phyloP scores from a whole-genome alignment of 2,888 invertebrate genomes.

The Dasysyrphus tricinctus region DNA sequence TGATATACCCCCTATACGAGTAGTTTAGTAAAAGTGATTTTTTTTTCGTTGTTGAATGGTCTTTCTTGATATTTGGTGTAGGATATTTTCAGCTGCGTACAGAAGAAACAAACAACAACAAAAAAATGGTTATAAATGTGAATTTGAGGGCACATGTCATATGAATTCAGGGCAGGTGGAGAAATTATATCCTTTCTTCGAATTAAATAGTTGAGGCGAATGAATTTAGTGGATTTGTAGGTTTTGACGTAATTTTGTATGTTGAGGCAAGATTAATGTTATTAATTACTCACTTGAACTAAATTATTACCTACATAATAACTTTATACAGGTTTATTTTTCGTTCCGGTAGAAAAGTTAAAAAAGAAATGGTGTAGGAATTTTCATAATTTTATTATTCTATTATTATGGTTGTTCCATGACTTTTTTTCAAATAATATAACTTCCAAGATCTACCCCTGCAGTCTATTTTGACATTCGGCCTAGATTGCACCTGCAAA shows the following conservation, averaged over 20 bases:
- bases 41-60: slow-evolving; percentile 77
- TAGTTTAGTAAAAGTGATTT: slow-evolving; percentile 63
- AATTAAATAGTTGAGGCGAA: slow-evolving; percentile 20
- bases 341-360: background rate
- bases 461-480: background rate
- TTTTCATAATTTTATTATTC: too few relatives aligned
- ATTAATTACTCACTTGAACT: slow-evolving; percentile 6
- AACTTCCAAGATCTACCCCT: too few relatives aligned
- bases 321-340: background rate
- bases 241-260: background rate
- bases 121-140: slow-evolving; percentile 50
- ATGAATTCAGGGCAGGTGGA: slow-evolving; percentile 71
- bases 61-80: slow-evolving; percentile 58
- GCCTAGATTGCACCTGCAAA: too few relatives aligned
- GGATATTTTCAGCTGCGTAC: slow-evolving; percentile 67
- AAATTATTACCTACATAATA: background rate
- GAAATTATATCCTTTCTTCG: slow-evolving; percentile 48
- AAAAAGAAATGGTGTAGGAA: background rate
- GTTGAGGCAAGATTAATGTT: slow-evolving; percentile 8
- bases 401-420: too few relatives aligned
- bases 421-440: too few relatives aligned
- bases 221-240: slow-evolving; percentile 13
- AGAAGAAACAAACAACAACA: slow-evolving; percentile 6
- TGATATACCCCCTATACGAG: slow-evolving; percentile 17
- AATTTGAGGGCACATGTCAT: slow-evolving; percentile 69